Percentiles rank a stretch among this genome's conserved stretches.
Conservation (phyloP, 2,888 invertebrate genomes). For the Nemotelus nigrinus region DNA sequence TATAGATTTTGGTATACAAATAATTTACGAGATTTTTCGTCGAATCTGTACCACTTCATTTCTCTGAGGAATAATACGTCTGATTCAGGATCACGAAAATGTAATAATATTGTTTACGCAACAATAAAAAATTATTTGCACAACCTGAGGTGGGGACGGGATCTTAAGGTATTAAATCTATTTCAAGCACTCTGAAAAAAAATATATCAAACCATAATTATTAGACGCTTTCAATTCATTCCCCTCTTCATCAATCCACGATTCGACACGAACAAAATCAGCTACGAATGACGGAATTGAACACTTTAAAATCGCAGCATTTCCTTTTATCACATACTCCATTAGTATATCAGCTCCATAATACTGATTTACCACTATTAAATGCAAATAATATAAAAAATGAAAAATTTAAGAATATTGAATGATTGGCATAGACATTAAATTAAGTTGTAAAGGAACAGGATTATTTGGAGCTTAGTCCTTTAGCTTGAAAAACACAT, state of each 20-base stretch:
- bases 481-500: not conserved
- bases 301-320: conserved; percentile 77
- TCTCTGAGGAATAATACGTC: no score
- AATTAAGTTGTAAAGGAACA: not conserved
- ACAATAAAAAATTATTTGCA: no score
- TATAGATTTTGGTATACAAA: no score
- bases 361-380: conserved; percentile 75
- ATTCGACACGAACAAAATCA: conserved; percentile 76
- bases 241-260: conserved; percentile 74
- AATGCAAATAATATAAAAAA: not conserved
- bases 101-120: no score
- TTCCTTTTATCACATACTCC: conserved; percentile 79
- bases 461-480: not conserved
- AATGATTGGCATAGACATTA: not conserved
- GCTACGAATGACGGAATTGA: conserved; percentile 79
- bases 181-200: no score
- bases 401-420: not conserved
- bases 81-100: no score
- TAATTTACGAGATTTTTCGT: no score
- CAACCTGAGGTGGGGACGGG: no score
- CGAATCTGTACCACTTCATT: no score
- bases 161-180: no score
- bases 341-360: conserved; percentile 78
- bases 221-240: conserved; percentile 59
- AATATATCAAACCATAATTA: conserved; percentile 59